phyloP scores from a whole-genome alignment of 2,888 invertebrate genomes.

The Colostygia pectinataria region DNA sequence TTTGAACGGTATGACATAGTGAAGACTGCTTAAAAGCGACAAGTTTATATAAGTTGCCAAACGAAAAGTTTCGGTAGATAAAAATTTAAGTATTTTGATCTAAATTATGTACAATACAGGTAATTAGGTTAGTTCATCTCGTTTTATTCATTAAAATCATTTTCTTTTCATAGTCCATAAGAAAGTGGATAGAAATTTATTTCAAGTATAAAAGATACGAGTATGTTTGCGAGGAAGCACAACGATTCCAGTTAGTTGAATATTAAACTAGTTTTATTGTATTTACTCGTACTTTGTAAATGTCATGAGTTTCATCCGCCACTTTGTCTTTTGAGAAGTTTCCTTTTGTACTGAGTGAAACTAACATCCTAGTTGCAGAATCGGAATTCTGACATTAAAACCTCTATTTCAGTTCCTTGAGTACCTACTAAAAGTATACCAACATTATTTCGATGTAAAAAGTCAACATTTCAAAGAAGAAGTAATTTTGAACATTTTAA shows the following conservation, averaged over 20 bases:
- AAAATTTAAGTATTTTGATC: background rate
- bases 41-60: background rate
- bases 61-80: background rate
- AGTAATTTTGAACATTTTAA: too few relatives aligned
- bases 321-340: background rate
- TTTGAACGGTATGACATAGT: too few relatives aligned
- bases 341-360: background rate
- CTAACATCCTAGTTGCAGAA: conserved; percentile 4
- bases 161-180: background rate
- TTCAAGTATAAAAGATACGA: too few relatives aligned
- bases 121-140: background rate
- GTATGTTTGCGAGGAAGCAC: too few relatives aligned
- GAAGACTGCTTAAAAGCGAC: background rate
- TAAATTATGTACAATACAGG: background rate
- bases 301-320: background rate
- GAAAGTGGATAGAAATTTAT: background rate
- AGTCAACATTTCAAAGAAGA: too few relatives aligned
- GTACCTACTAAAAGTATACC: too few relatives aligned
- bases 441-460: too few relatives aligned
- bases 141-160: background rate
- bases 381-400: background rate
- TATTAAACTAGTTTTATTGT: too few relatives aligned
- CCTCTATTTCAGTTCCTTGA: background rate
- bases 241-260: too few relatives aligned
- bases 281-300: background rate